Conservation (phyloP, 2,797 vertebrate species). For the Typhlichthys eigenmanni region DNA sequence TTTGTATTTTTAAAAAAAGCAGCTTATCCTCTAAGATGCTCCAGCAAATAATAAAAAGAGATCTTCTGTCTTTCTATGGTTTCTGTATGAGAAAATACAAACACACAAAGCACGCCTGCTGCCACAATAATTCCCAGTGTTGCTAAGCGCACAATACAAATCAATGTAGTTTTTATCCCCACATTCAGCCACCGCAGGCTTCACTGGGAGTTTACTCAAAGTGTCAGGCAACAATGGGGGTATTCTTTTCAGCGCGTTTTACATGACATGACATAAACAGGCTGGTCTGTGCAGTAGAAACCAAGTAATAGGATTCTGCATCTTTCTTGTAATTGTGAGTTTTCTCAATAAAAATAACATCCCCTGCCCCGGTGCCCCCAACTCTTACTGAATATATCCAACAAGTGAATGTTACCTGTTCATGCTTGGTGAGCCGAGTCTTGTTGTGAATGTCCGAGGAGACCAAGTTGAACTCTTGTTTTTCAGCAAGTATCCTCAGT, state of each 20-base stretch:
- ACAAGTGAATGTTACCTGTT: conserved; percentile 81
- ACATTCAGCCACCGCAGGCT: neutral
- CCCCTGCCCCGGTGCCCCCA: too few species aligned
- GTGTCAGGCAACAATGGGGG: neutral
- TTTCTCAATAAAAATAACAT: too few species aligned
- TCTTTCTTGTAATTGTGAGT: too few species aligned
- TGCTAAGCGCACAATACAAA: conserved; percentile 27
- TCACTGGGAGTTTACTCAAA: neutral
- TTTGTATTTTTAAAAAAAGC: conserved; percentile 37
- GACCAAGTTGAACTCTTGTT: conserved; percentile 92
- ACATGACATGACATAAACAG: neutral
- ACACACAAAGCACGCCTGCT: conserved; percentile 6
- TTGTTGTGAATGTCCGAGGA: conserved; percentile 99
- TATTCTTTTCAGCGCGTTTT: conserved; percentile 1
- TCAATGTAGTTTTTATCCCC: neutral
- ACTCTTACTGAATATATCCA: neutral
- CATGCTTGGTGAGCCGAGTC: conserved; percentile 94
- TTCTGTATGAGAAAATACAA: conserved; percentile 41
- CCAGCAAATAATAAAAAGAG: conserved; percentile 57
- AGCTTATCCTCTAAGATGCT: conserved; percentile 47
- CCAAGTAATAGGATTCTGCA: neutral
- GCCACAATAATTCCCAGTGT: conserved; percentile 25
- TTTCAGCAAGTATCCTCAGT: conserved; percentile 90
- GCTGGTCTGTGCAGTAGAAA: neutral
- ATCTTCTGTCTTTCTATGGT: conserved; percentile 8